Evolutionary conservation across 2,888 invertebrate genomes (phyloP).

Genomic region (Campoplex capitator): DNA sequence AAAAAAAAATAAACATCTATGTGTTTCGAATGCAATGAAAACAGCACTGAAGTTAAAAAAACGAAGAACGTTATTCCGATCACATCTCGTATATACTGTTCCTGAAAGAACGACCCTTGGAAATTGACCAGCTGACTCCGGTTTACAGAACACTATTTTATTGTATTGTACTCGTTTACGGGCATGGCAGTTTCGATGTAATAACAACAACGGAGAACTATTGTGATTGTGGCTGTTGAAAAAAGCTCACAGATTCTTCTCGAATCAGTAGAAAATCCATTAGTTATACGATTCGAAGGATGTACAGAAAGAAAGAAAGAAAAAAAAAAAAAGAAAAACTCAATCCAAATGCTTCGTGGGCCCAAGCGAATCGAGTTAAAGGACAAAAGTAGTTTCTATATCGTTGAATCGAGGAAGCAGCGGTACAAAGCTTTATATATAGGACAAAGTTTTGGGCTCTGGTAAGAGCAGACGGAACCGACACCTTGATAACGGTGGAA

Average conservation of each 20-base stretch:
- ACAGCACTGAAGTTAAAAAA: background rate
- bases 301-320: background rate
- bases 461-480: slow-evolving; percentile 29
- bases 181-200: background rate
- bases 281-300: slow-evolving; percentile 37
- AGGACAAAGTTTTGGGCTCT: slow-evolving; percentile 1
- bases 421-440: slow-evolving; percentile 9
- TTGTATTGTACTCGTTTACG: background rate
- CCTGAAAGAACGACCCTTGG: background rate
- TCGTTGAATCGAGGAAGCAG: slow-evolving; percentile 8
- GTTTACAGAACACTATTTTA: background rate
- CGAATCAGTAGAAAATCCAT: slow-evolving; percentile 30
- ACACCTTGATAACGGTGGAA: slow-evolving; percentile 55
- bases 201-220: background rate
- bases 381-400: slow-evolving; percentile 32
- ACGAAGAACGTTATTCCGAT: background rate
- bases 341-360: background rate
- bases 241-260: background rate
- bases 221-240: background rate
- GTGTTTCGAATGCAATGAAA: background rate
- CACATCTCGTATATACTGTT: background rate
- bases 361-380: slow-evolving; percentile 8
- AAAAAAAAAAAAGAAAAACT: background rate
- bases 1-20: background rate
- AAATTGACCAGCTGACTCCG: background rate